These are phyloP conservation scores for Dicroscelio sp. DNA, from an alignment of 2,888 invertebrate genomes.

Conservation along the genomic window DNA sequence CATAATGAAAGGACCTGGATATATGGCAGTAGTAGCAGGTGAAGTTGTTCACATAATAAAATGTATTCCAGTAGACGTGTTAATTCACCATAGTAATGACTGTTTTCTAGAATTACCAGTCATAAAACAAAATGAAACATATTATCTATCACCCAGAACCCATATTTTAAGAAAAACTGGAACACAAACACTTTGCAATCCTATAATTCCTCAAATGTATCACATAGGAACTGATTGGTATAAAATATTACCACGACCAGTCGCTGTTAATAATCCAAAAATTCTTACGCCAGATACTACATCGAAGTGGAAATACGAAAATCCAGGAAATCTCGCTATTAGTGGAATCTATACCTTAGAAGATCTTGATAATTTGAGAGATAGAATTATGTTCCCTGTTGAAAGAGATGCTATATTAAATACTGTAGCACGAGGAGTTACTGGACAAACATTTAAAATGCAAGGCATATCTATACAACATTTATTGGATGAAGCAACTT, in stretches of 20 bases:
- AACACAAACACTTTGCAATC: not conserved
- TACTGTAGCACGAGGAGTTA: not conserved
- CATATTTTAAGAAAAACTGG: constrained; percentile 69
- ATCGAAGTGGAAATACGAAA: not conserved
- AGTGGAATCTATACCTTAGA: constrained; percentile 8
- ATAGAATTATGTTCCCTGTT: constrained; percentile 6
- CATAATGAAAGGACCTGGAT: constrained; percentile 83
- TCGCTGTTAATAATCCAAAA: not conserved
- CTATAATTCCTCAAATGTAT: not conserved
- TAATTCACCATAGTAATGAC: constrained; percentile 47
- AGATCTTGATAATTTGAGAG: not conserved
- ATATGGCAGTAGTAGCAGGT: constrained; percentile 84
- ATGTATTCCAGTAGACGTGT: constrained; percentile 80
- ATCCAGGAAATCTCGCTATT: not conserved
- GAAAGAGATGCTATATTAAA: not conserved
- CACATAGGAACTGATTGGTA: not conserved
- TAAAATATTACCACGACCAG: not conserved
- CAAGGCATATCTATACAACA: constrained; percentile 23
- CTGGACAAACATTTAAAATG: not conserved
- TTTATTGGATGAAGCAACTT: constrained; percentile 37
- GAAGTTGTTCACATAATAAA: constrained; percentile 85
- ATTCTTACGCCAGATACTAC: not conserved
- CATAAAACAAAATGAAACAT: not conserved
- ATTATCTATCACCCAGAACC: constrained; percentile 80
- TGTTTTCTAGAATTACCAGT: constrained; percentile 75